Conservation (phyloP, 2,888 invertebrate species). For the Orthonychiurus folsomi region DNA sequence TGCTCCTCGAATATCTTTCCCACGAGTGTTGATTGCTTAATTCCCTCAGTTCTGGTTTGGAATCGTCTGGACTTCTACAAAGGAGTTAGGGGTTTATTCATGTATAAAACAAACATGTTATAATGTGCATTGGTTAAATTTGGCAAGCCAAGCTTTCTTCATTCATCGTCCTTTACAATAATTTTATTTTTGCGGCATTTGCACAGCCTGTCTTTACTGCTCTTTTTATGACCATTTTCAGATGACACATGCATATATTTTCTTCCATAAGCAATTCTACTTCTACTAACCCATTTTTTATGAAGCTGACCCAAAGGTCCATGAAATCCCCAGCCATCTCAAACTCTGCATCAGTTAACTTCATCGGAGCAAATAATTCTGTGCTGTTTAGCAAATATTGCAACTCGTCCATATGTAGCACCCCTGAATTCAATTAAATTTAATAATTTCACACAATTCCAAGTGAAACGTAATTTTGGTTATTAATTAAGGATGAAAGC, state of each 20-base stretch:
- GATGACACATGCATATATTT: neutral
- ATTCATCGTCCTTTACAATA: too few relatives aligned
- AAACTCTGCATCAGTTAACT: neutral
- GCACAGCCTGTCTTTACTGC: too few relatives aligned
- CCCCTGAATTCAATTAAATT: neutral
- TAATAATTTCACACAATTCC: neutral
- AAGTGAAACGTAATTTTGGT: neutral
- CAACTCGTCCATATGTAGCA: conserved; percentile 10
- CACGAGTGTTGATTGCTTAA: too few relatives aligned
- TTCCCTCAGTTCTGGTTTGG: too few relatives aligned
- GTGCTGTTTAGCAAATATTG: conserved; percentile 12
- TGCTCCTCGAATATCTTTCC: neutral
- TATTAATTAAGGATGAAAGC: neutral
- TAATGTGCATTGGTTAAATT: too few relatives aligned
- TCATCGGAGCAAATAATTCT: conserved; percentile 5
- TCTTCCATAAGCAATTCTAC: neutral
- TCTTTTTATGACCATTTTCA: neutral
- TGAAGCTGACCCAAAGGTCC: conserved; percentile 8
- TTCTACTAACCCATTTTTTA: conserved; percentile 7
- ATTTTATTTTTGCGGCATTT: too few relatives aligned
- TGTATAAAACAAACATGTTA: too few relatives aligned
- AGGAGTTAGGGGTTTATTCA: too few relatives aligned
- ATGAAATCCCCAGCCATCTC: neutral
- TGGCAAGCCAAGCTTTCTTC: too few relatives aligned
- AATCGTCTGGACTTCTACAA: too few relatives aligned